phyloP scores from a whole-genome alignment of 2,113 vertebrate genomes.

The Ginglymostoma cirratum region DNA sequence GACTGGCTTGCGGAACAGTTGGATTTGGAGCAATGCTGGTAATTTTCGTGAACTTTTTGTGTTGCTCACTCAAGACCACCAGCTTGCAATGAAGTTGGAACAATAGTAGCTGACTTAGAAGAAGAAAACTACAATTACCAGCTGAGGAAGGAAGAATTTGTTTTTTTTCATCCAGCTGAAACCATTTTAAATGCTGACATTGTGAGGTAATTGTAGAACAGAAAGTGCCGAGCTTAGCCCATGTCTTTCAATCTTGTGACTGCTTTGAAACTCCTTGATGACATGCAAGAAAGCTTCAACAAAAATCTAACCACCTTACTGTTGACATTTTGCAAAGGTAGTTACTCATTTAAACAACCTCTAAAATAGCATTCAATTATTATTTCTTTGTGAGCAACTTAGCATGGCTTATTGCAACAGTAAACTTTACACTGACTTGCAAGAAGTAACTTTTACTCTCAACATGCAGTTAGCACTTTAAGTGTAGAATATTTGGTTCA shows the following conservation, averaged over 20 bases:
- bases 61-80: not conserved
- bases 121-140: slow-evolving; percentile 29
- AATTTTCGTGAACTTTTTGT: not conserved
- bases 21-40: not conserved
- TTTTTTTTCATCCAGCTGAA: not conserved
- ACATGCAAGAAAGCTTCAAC: not conserved
- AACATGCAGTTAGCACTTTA: not conserved
- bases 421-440: not conserved
- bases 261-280: not conserved
- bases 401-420: not conserved
- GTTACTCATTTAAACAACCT: not conserved
- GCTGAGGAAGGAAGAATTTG: slow-evolving; percentile 3
- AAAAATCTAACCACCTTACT: too few relatives aligned
- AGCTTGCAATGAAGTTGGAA: not conserved
- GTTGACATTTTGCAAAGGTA: not conserved
- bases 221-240: slow-evolving; percentile 15
- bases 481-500: too few relatives aligned
- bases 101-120: not conserved
- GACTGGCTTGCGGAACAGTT: not conserved
- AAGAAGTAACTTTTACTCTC: not conserved
- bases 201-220: slow-evolving; percentile 13
- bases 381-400: not conserved
- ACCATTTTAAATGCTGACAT: slow-evolving; percentile 27
- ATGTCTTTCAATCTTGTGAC: slow-evolving; percentile 5
- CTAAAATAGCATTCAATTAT: not conserved